These are phyloP conservation scores for Cryptoblepharus egeriae DNA, from an alignment of 2,797 vertebrate genomes.

Conservation along the genomic window DNA sequence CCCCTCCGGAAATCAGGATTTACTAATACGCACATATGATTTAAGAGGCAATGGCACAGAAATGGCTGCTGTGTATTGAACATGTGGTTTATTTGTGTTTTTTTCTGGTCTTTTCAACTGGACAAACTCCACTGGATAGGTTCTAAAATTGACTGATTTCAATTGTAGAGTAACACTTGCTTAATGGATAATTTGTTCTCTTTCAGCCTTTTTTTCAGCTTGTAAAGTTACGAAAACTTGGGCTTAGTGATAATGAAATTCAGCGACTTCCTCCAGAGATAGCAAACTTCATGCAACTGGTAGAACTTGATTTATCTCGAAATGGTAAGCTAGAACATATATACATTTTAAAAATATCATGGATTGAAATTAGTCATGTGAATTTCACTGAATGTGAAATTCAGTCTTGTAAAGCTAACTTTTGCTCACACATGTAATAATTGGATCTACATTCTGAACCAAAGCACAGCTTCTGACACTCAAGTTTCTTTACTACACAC, in stretches of 20 bases:
- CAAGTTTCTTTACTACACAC: neutral
- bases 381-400: no score
- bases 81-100: neutral
- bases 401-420: no score
- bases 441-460: neutral
- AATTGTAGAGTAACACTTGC: neutral
- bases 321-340: slow-evolving; percentile 83
- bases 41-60: neutral
- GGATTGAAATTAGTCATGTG: neutral
- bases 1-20: no score
- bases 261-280: slow-evolving; percentile 95
- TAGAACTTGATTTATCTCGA: slow-evolving; percentile 95
- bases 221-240: slow-evolving; percentile 94
- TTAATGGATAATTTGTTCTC: slow-evolving; percentile 56
- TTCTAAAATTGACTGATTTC: neutral
- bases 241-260: slow-evolving; percentile 98
- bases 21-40: neutral
- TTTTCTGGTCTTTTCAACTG: neutral
- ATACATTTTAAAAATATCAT: slow-evolving; percentile 2
- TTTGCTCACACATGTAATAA: no score
- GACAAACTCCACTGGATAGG: neutral
- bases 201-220: slow-evolving; percentile 97
- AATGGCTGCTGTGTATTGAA: neutral
- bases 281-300: slow-evolving; percentile 96
- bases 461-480: neutral